Evolutionary conservation across 2,888 invertebrate species (phyloP), one percentile per base, ranked within the genome.

Genomic region (Acutogordius australiensis): DNA sequence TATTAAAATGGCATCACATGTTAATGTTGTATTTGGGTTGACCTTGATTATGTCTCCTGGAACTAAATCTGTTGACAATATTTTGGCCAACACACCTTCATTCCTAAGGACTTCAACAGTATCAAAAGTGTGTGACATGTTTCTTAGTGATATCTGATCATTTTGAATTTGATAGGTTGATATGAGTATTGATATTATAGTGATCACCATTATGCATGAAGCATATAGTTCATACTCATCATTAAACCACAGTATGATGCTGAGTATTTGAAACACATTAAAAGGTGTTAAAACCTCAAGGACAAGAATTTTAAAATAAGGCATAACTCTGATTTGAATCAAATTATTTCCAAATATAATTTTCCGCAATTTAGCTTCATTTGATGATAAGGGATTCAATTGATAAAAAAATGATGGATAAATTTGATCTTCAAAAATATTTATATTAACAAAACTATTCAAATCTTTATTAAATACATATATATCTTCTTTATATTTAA

Each of bases 201-300:
- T 83, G 80, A 87, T 84, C 1, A 80, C 66, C 57, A 85, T 75
- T 62, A 90, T 86, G 45, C 84, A 84, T 21, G 80, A 75, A 27
- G 87, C 86, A 70, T 87, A 90, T 68, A 82, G 84, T 66, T 81
- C 80, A 69, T 90, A 90, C 62, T 83, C 78, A 68, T 90, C 88
- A 2, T 80, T 76, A 62, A 84, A 78, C 90, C 90, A 90, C 60
- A 90, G 77, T 8, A 78, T 76, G 2, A 64, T 82, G 58, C 87
- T 86, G 72, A 85, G 84, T 64, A 87, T 70, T 78, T 90, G 90
- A 75, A 90, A 90, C 67, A 88, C 80, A 74, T 90, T 90, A 74
- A 88, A 90, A 1, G 90, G 88, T 71, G 87, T 86, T 65, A 90
- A 78, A 21, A 66, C 68, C 70, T 71, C 73, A 62, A 70, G 69